Percentiles rank a stretch among this genome's conserved stretches.
Evolutionary conservation across 2,888 invertebrate species (phyloP).

Genomic region (Beris chalybata): DNA sequence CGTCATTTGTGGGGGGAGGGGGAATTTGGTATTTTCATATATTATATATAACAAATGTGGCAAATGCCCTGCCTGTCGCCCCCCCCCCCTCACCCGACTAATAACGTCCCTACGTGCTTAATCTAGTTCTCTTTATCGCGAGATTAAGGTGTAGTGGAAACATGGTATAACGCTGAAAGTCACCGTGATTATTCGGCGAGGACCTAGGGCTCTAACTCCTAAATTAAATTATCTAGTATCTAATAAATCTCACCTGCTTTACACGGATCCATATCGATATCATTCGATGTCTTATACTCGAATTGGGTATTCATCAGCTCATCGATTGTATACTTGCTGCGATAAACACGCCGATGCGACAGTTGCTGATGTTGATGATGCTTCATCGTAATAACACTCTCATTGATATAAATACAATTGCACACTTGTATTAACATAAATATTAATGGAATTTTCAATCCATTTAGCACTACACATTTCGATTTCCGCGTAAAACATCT

Average conservation of each 20-base stretch:
- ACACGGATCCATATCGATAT: slow-evolving; percentile 82
- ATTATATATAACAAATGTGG: no score
- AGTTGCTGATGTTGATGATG: slow-evolving; percentile 39
- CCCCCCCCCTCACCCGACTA: no score
- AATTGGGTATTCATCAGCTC: slow-evolving; percentile 68
- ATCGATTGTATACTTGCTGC: slow-evolving; percentile 64
- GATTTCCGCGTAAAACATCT: slow-evolving; percentile 8
- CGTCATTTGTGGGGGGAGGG: no score
- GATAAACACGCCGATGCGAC: slow-evolving; percentile 39
- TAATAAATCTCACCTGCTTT: slow-evolving; percentile 72
- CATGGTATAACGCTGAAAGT: no score
- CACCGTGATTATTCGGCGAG: no score
- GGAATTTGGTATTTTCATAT: no score
- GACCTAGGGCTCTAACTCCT: no score
- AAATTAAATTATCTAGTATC: no score
- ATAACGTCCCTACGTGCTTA: no score
- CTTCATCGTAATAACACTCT: slow-evolving; percentile 30
- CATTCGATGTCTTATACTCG: slow-evolving; percentile 69
- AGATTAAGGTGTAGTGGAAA: no score
- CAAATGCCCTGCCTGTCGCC: no score
- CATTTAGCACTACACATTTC: slow-evolving; percentile 15
- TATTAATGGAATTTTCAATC: slow-evolving; percentile 2
- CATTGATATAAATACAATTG: slow-evolving; percentile 26
- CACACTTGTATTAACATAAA: slow-evolving; percentile 13
- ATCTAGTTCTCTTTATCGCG: no score